phyloP scores from a whole-genome alignment of 2,113 vertebrate genomes.

The Alethe diademata region DNA sequence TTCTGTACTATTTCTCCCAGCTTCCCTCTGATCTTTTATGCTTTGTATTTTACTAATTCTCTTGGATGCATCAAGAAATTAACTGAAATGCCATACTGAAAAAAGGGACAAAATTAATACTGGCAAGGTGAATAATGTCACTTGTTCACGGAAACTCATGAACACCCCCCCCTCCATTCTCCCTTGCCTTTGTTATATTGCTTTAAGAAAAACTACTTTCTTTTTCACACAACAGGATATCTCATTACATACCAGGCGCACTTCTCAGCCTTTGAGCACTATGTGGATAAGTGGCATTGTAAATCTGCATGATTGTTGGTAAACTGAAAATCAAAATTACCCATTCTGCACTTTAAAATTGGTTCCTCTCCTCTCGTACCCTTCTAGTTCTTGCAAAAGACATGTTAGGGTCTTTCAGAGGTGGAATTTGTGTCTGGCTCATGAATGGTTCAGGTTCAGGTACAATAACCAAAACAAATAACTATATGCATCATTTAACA shows the following conservation, averaged over 20 bases:
- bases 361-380: neutral
- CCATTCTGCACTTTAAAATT: neutral
- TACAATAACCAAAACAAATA: neutral
- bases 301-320: neutral
- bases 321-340: neutral
- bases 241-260: neutral
- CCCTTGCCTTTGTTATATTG: neutral
- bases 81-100: neutral
- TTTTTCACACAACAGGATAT: neutral
- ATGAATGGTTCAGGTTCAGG: rapidly evolving
- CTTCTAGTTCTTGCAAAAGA: neutral
- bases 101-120: neutral
- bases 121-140: neutral
- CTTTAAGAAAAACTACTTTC: neutral
- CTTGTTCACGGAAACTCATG: neutral
- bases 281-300: neutral
- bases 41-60: neutral
- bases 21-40: neutral
- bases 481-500: neutral
- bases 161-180: neutral
- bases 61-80: neutral
- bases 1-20: neutral
- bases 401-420: neutral
- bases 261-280: neutral
- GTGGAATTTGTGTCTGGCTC: neutral